A percentile compares a stretch with the other conserved stretches of the same genome.
phyloP scores from a whole-genome alignment of 92 coral and sea anemone species.

The Anthopleura xanthogrammica region DNA sequence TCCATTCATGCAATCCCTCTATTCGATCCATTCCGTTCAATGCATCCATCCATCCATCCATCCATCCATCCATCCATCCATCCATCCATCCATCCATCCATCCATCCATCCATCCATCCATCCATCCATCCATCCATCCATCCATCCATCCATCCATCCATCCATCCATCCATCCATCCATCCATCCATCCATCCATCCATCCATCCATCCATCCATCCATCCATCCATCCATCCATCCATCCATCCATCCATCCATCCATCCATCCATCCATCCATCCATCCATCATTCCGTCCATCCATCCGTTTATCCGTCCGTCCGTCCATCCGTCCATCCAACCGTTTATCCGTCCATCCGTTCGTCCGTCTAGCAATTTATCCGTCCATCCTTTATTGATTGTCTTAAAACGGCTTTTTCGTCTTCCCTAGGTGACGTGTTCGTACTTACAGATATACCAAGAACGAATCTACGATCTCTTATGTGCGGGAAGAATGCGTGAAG shows the following conservation, averaged over 20 bases:
- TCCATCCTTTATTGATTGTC: too few species aligned
- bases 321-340: too few species aligned
- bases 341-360: not conserved
- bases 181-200: not conserved
- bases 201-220: too few species aligned
- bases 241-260: too few species aligned
- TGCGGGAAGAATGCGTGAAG: conserved; percentile 65
- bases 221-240: not conserved
- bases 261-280: too few species aligned
- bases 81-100: too few species aligned
- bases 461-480: conserved; percentile 70
- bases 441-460: conserved; percentile 82
- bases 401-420: conserved; percentile 39
- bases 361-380: not conserved
- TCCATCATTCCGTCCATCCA: too few species aligned
- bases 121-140: not conserved
- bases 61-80: too few species aligned
- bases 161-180: not conserved
- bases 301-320: too few species aligned
- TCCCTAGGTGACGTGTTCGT: conserved; percentile 74
- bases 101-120: too few species aligned
- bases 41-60: too few species aligned
- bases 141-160: not conserved
- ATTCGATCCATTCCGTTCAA: too few species aligned
- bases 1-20: not conserved